Conservation (phyloP, 2,113 vertebrate species). For the Carettochelys insculpta region DNA sequence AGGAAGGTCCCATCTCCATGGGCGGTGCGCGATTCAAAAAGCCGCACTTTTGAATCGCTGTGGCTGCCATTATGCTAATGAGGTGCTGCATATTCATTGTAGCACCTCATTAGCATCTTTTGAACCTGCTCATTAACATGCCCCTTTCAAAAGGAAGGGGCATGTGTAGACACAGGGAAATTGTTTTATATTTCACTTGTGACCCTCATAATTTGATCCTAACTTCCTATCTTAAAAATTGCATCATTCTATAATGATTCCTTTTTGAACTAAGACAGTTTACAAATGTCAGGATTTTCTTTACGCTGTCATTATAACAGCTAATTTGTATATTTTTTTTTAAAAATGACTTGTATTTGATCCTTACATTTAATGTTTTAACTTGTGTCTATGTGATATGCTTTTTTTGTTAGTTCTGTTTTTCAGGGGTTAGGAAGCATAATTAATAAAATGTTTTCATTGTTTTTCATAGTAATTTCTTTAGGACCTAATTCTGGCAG, state of each 20-base stretch:
- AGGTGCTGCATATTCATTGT: too few relatives aligned
- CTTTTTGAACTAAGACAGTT: neutral
- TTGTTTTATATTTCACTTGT: neutral
- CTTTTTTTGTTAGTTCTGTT: neutral
- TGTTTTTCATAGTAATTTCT: neutral
- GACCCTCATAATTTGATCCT: accelerated
- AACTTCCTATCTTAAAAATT: neutral
- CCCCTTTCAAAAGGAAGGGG: too few relatives aligned
- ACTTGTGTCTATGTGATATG: neutral
- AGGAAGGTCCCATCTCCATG: too few relatives aligned
- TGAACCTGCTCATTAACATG: too few relatives aligned
- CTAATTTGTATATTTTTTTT: neutral
- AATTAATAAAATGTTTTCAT: neutral
- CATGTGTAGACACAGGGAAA: too few relatives aligned
- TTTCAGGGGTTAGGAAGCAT: neutral
- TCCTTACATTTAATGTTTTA: neutral
- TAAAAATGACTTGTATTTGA: accelerated
- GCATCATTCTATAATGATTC: neutral
- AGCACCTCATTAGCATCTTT: too few relatives aligned
- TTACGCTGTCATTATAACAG: neutral
- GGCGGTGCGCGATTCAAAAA: too few relatives aligned
- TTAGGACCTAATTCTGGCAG: neutral
- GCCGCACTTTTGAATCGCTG: too few relatives aligned
- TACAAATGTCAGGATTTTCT: neutral
- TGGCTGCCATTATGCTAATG: too few relatives aligned